phyloP scores from a whole-genome alignment of 2,888 invertebrate genomes.

The Polylopha cassiicola region DNA sequence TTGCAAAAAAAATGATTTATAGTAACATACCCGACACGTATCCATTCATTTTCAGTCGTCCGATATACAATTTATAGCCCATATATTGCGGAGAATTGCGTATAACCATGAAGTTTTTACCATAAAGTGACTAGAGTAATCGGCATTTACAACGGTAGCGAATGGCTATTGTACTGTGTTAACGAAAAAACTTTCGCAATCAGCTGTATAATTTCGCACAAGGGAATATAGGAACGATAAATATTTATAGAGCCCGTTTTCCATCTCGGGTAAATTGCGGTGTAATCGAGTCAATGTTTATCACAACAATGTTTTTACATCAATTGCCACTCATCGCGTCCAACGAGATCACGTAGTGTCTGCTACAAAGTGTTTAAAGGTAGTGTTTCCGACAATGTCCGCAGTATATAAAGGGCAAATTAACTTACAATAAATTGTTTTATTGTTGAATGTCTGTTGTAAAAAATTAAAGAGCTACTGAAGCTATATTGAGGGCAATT shows the following conservation, averaged over 20 bases:
- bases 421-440: constrained; percentile 61
- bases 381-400: constrained; percentile 46
- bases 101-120: constrained; percentile 37
- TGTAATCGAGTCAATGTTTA: constrained; percentile 65
- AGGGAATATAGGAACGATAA: constrained; percentile 55
- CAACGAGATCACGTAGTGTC: constrained; percentile 25
- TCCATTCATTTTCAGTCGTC: constrained; percentile 47
- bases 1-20: constrained; percentile 36
- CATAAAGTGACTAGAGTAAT: constrained; percentile 38
- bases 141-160: constrained; percentile 40
- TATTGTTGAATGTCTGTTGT: constrained; percentile 51
- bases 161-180: constrained; percentile 46
- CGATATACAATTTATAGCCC: constrained; percentile 36
- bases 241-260: constrained; percentile 69
- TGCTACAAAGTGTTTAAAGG: constrained; percentile 46
- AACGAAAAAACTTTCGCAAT: constrained; percentile 50
- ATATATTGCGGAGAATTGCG: constrained; percentile 24
- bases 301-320: constrained; percentile 60
- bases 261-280: constrained; percentile 62
- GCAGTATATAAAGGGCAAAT: constrained; percentile 59
- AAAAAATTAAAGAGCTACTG: constrained; percentile 41
- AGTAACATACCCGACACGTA: constrained; percentile 37
- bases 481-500: constrained; percentile 20
- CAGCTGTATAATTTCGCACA: constrained; percentile 50
- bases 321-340: constrained; percentile 35